Base-by-base conservation (phyloP, 35 echinoderm and acorn worm species). In the Strongylocentrotus purpuratus region DNA sequence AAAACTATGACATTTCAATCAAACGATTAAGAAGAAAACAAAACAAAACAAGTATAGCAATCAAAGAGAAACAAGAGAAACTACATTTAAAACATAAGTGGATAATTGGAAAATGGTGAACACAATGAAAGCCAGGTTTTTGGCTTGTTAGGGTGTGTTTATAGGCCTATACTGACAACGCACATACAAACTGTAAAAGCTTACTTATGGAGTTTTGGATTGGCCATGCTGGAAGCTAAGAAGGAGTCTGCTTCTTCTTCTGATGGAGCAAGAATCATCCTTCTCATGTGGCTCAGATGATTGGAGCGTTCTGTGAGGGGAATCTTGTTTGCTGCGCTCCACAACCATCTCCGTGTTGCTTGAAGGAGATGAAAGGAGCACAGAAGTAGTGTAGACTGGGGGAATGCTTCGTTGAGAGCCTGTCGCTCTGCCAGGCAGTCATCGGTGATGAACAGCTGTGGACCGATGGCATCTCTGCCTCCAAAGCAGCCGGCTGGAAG, bases 331-430 rank as follows among this genome's bases (percentile, higher is more conserved):
- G 88, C 94, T n/a, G 32, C 58, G 33, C 95, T 94, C 97, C 95
- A 98, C 90, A 98, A 61, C 96, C 96, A 98, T 46, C 96, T 95
- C 95, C 97, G 97, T 12, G 94, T 94, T 15, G 96, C 97, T 47
- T 97, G 96, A n/a, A 98, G 86, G 33, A 97, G 12, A 48, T 98
- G 97, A 58, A 96, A 98, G 22, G 71, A 32, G 86, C 97, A 97
- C 1, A 98, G 86, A 9, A 98, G 11, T 31, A 32, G 48, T 9
- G 28, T 92, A 35, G 97, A 47, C 25, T 87, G 58, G 48, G 97
- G 96, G 70, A 97, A 98, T 55, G 52, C 96, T 35, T 78, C 65
- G 18, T 78, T 33, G 25, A 98, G 33, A 46, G 96, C 93, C 33
- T 41, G 52, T 41, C 94, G 59, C 45, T 97, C 97, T n/a, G 96